Percentiles rank a stretch among this genome's conserved stretches.
These are phyloP conservation scores for Cyprinodon tularosa DNA, from an alignment of 2,113 vertebrate genomes.

Conservation along the genomic window DNA sequence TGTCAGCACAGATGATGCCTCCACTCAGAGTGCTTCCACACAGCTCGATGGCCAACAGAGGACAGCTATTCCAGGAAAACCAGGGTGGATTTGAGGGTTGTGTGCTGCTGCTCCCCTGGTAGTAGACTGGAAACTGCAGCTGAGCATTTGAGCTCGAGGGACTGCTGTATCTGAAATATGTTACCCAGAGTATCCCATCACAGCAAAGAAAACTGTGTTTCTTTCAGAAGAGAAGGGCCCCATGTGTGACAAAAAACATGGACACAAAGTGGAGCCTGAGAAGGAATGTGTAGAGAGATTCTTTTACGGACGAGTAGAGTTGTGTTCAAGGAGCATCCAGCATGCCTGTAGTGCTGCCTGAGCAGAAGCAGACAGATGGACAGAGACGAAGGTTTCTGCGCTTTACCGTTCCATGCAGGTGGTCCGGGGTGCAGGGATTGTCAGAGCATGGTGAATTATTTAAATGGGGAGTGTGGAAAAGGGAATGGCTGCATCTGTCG, in stretches of 20 bases:
- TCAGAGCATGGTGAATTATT: constrained; percentile 85
- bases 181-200: background rate
- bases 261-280: background rate
- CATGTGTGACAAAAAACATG: constrained; percentile 11
- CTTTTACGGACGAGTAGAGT: constrained; percentile 38
- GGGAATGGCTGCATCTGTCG: constrained; percentile 89
- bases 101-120: background rate
- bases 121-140: constrained; percentile 24
- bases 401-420: constrained; percentile 76
- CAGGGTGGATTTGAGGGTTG: constrained; percentile 3
- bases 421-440: constrained; percentile 69
- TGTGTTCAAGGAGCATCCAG: constrained; percentile 25
- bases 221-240: background rate
- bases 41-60: constrained; percentile 37
- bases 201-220: background rate
- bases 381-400: constrained; percentile 58
- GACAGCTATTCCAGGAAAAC: constrained; percentile 51
- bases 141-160: constrained; percentile 17
- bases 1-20: constrained; percentile 78
- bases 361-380: constrained; percentile 73
- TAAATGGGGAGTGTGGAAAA: constrained; percentile 80
- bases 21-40: constrained; percentile 35
- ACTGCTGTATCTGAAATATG: constrained; percentile 19
- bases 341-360: constrained; percentile 21
- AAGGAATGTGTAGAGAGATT: constrained; percentile 16